Percentiles rank a stretch among this genome's conserved stretches.
Evolutionary conservation across 2,113 vertebrate species (phyloP).

Genomic region (Prunella fulvescens): DNA sequence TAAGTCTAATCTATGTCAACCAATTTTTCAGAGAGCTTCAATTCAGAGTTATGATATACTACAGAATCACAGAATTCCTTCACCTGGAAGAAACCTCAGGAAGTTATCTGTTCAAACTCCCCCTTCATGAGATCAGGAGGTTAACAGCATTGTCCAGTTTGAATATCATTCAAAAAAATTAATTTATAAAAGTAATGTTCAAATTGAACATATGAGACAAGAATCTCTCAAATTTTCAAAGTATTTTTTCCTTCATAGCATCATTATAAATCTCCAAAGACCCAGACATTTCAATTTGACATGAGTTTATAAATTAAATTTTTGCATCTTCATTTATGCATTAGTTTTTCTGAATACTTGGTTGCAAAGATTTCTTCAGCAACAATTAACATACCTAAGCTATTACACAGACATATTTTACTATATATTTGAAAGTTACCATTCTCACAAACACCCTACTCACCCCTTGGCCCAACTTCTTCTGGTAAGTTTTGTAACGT

Average conservation of each 20-base stretch:
- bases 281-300: not conserved
- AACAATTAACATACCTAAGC: not conserved
- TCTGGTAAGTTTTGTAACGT: slow-evolving; percentile 67
- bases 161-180: not conserved
- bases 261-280: not conserved
- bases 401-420: not conserved
- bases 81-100: not conserved
- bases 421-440: not conserved
- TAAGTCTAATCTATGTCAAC: not conserved
- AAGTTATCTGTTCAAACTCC: not conserved
- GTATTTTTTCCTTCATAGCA: not conserved
- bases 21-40: not conserved
- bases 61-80: not conserved
- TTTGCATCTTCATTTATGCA: not conserved
- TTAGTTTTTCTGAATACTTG: not conserved
- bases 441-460: slow-evolving; percentile 17
- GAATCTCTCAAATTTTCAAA: not conserved
- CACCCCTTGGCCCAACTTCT: slow-evolving; percentile 65
- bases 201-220: not conserved
- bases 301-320: not conserved
- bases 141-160: not conserved
- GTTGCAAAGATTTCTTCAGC: not conserved
- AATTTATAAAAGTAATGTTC: not conserved
- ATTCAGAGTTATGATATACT: not conserved
- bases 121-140: not conserved